Evolutionary conservation across 2,113 vertebrate genomes (phyloP).

Genomic region (Perca schrenkii): DNA sequence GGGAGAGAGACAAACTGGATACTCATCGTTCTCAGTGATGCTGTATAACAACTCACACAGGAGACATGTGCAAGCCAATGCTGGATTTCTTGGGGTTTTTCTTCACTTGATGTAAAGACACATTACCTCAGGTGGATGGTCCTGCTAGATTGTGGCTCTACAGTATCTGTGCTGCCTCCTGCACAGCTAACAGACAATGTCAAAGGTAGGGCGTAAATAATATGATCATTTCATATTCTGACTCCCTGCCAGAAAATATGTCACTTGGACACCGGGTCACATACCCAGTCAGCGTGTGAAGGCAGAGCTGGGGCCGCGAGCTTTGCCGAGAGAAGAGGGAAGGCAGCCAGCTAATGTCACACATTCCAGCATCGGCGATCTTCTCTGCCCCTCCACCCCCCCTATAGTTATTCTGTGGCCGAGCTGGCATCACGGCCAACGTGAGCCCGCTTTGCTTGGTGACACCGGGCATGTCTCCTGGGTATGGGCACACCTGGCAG

Average conservation of each 20-base stretch:
- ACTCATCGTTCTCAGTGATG: conserved; percentile 43
- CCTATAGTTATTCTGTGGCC: conserved; percentile 64
- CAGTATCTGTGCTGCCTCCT: conserved; percentile 29
- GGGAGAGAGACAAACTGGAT: conserved; percentile 31
- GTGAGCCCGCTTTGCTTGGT: conserved; percentile 63
- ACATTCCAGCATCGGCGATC: conserved; percentile 67
- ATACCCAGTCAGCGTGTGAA: conserved; percentile 75
- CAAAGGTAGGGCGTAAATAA: conserved; percentile 82
- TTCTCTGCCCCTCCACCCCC: conserved; percentile 14
- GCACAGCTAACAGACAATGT: conserved; percentile 76
- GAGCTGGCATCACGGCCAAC: conserved; percentile 57
- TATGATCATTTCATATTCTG: conserved; percentile 81
- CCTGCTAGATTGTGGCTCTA: conserved; percentile 35
- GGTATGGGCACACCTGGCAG: conserved; percentile 81
- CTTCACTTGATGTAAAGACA: conserved; percentile 27
- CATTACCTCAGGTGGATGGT: conserved; percentile 31
- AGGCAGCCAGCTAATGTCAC: conserved; percentile 83
- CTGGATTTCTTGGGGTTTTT: conserved; percentile 32
- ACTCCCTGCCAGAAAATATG: conserved; percentile 81
- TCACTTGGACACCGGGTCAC: conserved; percentile 81
- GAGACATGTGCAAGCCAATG: neutral
- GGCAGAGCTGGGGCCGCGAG: conserved; percentile 58
- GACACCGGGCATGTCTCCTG: conserved; percentile 79
- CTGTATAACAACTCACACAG: conserved; percentile 18
- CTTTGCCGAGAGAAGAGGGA: conserved; percentile 74